Evolutionary conservation across 2,888 invertebrate species (phyloP).

Genomic region (Agrenia bidenticulata): DNA sequence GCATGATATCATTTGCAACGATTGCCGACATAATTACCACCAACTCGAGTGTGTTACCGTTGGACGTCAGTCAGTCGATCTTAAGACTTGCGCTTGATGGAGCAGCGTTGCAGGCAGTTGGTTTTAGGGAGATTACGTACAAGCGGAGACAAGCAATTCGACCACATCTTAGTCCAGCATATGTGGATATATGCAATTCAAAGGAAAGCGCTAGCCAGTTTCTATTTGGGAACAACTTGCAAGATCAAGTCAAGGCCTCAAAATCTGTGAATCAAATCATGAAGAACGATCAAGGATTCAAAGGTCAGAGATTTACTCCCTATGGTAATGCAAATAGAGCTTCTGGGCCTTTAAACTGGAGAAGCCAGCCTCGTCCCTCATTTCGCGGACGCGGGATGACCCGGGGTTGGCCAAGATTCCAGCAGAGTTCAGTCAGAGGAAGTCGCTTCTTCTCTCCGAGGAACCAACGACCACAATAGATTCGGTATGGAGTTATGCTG

Average conservation of each 20-base stretch:
- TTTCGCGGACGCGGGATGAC: conserved; percentile 14
- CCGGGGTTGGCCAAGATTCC: not conserved
- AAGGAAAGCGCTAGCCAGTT: not conserved
- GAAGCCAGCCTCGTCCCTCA: conserved; percentile 13
- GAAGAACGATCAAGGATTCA: not conserved
- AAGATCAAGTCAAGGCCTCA: conserved; percentile 10
- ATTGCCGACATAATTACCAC: not conserved
- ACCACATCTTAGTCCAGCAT: conserved; percentile 10
- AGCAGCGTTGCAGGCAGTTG: not conserved
- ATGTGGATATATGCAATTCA: conserved; percentile 14
- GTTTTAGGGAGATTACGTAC: not conserved
- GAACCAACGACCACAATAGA: not conserved
- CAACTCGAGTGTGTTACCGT: not conserved
- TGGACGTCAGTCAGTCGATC: not conserved
- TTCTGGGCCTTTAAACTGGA: conserved; percentile 22
- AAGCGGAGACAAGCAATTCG: conserved; percentile 5
- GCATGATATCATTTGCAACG: not conserved
- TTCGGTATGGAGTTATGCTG: conserved; percentile 10
- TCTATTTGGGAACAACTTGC: conserved; percentile 24
- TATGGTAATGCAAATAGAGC: not conserved
- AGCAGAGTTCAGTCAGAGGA: not conserved
- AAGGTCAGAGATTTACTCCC: not conserved
- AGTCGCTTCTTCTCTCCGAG: not conserved
- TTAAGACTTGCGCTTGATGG: not conserved
- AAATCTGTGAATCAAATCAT: conserved; percentile 9